Conservation (phyloP, 2,888 invertebrate genomes). For the Cosmopolites sordidus region DNA sequence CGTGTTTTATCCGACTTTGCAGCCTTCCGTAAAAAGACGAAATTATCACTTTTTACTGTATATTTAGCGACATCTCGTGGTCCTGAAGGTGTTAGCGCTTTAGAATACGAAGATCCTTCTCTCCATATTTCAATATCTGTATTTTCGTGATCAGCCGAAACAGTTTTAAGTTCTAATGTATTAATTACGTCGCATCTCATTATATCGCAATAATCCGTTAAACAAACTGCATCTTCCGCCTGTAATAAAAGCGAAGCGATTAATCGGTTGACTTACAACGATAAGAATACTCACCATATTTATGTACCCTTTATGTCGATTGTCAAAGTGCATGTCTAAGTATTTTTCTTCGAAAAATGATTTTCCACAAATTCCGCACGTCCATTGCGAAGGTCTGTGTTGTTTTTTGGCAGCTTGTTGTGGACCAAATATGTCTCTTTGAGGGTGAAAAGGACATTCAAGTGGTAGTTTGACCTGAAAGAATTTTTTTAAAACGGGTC, state of each 20-base stretch:
- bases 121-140: conserved; percentile 84
- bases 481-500: too few species aligned
- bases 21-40: conserved; percentile 33
- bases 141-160: conserved; percentile 61
- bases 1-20: conserved; percentile 15
- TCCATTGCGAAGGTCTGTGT: conserved; percentile 85
- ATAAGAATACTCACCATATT: conserved; percentile 63
- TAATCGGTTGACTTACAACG: background rate
- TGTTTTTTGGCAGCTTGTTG: conserved; percentile 82
- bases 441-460: conserved; percentile 86
- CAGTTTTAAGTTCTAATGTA: conserved; percentile 65
- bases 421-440: conserved; percentile 81
- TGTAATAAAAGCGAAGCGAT: conserved; percentile 41
- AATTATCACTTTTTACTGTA: conserved; percentile 39
- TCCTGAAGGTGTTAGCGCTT: conserved; percentile 53
- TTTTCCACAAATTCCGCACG: conserved; percentile 86
- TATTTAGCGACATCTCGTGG: conserved; percentile 47
- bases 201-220: conserved; percentile 93
- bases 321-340: conserved; percentile 85
- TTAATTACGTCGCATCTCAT: conserved; percentile 89
- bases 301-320: conserved; percentile 77
- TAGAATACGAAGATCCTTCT: conserved; percentile 65
- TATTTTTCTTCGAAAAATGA: conserved; percentile 86
- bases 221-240: conserved; percentile 89
- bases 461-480: conserved; percentile 57